These are phyloP conservation scores for Corynorhinus townsendii DNA, from an alignment of 2,113 vertebrate species.

Conservation along the genomic window DNA sequence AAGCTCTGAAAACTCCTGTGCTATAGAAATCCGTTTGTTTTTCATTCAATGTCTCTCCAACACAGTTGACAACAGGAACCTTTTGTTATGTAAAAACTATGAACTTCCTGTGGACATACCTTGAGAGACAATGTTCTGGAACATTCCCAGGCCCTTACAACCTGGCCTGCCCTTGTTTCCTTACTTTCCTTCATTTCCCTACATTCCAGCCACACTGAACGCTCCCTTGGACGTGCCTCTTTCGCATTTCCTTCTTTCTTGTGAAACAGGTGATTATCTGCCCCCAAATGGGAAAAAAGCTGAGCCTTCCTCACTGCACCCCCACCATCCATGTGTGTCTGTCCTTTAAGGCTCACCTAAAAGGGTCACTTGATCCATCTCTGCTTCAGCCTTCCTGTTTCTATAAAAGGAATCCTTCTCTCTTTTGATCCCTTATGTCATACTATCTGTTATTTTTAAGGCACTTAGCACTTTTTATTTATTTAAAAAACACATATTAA, in stretches of 20 bases:
- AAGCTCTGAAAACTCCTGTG: neutral
- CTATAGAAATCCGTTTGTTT: neutral
- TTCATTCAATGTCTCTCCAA: neutral
- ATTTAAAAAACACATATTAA: no score
- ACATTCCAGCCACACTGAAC: neutral
- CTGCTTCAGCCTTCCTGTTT: neutral
- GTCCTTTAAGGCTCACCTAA: neutral
- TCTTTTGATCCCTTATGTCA: neutral
- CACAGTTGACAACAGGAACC: neutral
- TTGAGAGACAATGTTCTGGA: constrained; percentile 49
- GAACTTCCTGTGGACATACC: constrained; percentile 28
- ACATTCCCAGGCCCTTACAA: constrained; percentile 57
- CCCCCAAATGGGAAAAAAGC: neutral
- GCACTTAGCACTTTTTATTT: neutral
- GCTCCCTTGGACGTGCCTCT: neutral
- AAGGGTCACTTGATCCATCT: neutral
- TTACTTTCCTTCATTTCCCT: constrained; percentile 42
- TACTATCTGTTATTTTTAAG: neutral
- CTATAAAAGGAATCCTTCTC: neutral
- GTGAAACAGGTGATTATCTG: neutral
- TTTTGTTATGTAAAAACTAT: neutral
- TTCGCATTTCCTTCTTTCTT: constrained; percentile 45
- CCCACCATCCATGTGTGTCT: neutral
- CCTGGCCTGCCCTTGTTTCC: constrained; percentile 36
- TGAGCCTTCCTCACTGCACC: neutral